A percentile compares a stretch with the other conserved stretches of the same genome.
phyloP scores from a whole-genome alignment of 2,888 invertebrate species.

The Limnephilus rhombicus region DNA sequence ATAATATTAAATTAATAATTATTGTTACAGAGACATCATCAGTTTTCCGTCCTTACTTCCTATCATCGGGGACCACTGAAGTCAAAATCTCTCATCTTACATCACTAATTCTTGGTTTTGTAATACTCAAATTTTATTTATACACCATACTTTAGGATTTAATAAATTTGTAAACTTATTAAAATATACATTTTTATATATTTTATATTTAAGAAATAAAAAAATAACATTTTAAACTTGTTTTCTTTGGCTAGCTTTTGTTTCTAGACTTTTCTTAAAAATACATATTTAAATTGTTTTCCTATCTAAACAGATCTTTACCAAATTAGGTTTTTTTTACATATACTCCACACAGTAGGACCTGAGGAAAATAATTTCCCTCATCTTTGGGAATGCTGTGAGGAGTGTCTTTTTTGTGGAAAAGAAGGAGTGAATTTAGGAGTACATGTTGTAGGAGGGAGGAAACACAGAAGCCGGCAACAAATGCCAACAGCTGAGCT shows the following conservation, averaged over 20 bases:
- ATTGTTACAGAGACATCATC: background rate
- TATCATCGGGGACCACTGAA: background rate
- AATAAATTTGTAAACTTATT: background rate
- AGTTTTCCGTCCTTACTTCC: constrained; percentile 18
- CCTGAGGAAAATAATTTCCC: too few relatives aligned
- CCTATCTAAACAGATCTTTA: too few relatives aligned
- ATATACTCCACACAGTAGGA: too few relatives aligned
- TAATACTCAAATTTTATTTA: constrained; percentile 32
- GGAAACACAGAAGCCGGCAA: too few relatives aligned
- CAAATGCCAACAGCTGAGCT: too few relatives aligned
- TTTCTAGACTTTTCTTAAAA: too few relatives aligned
- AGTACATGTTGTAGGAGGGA: too few relatives aligned
- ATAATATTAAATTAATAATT: background rate
- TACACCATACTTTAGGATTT: background rate
- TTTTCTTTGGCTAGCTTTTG: background rate
- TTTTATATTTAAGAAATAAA: background rate
- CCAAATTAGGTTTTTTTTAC: too few relatives aligned
- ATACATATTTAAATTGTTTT: too few relatives aligned
- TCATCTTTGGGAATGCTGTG: too few relatives aligned
- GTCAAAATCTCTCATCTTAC: background rate
- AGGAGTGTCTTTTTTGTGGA: too few relatives aligned
- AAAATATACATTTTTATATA: background rate
- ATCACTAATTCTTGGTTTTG: background rate
- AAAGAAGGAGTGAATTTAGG: too few relatives aligned
- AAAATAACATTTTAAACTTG: background rate